Conservation (phyloP, 2,888 invertebrate species). For the Heliconius sara region DNA sequence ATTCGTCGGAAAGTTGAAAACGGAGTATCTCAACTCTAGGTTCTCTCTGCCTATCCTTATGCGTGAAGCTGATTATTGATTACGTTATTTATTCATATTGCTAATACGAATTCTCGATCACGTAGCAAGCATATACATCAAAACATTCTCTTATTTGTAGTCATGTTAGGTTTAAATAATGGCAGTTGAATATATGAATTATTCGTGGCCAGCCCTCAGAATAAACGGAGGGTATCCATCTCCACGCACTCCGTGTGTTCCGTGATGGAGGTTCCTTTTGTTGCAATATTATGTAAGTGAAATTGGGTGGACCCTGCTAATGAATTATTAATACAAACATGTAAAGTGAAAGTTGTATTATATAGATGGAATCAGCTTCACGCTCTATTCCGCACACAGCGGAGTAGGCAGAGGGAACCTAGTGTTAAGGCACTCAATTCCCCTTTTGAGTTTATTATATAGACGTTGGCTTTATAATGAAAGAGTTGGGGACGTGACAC, state of each 20-base stretch:
- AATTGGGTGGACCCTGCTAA: slow-evolving; percentile 36
- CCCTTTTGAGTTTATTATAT: too few species aligned
- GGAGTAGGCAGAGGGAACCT: too few species aligned
- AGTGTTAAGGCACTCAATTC: neutral
- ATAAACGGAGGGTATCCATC: slow-evolving; percentile 68
- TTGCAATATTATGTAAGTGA: slow-evolving; percentile 44
- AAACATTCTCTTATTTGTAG: slow-evolving; percentile 5
- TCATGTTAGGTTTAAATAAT: slow-evolving; percentile 20
- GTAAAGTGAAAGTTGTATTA: neutral
- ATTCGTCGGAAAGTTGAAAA: too few species aligned
- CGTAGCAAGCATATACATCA: slow-evolving; percentile 11
- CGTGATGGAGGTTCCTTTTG: slow-evolving; percentile 56
- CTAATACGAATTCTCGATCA: neutral
- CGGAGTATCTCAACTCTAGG: too few species aligned
- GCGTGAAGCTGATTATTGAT: too few species aligned
- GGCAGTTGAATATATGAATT: slow-evolving; percentile 47
- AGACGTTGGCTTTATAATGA: neutral
- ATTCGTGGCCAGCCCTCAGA: slow-evolving; percentile 50
- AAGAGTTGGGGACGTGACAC: slow-evolving; percentile 2
- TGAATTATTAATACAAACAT: slow-evolving; percentile 40
- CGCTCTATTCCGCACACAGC: too few species aligned
- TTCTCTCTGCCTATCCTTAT: too few species aligned
- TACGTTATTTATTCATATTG: too few species aligned
- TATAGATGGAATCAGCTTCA: neutral
- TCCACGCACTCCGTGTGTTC: slow-evolving; percentile 69